Evolutionary conservation across 2,113 vertebrate species (phyloP).

Genomic region (Ctenodactylus gundi): DNA sequence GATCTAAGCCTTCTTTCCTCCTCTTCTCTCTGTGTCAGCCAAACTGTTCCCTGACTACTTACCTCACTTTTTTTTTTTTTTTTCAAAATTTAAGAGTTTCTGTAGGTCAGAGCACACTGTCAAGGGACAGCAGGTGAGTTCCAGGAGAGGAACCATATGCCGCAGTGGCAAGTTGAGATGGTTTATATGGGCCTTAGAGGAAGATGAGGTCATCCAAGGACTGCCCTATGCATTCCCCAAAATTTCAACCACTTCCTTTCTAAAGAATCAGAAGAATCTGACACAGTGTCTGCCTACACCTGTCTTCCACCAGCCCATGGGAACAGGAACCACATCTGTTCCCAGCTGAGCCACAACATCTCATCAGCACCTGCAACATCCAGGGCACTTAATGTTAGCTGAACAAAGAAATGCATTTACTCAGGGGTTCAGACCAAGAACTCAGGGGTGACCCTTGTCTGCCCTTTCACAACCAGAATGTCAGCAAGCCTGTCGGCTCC

Average conservation of each 20-base stretch:
- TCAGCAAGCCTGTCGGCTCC: background rate
- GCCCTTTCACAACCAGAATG: background rate
- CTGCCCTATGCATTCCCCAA: no score
- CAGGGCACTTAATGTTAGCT: background rate
- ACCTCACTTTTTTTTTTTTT: no score
- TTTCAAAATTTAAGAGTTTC: no score
- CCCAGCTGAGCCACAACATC: background rate
- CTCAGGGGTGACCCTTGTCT: background rate
- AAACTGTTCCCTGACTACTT: background rate
- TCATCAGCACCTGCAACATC: no score
- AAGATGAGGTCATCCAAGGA: no score
- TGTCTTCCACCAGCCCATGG: fast-evolving
- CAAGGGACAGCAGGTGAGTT: no score
- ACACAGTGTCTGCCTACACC: background rate
- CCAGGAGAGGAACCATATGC: no score
- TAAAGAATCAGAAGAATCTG: background rate
- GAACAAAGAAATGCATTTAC: background rate
- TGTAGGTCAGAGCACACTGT: no score
- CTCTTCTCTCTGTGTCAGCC: background rate
- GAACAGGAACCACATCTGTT: background rate
- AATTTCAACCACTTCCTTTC: background rate
- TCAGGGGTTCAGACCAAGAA: background rate
- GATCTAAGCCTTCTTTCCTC: no score
- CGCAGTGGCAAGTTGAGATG: no score
- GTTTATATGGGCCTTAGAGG: no score